Percentiles rank a stretch among this genome's conserved stretches.
These are phyloP conservation scores for Nilaparvata lugens DNA, from an alignment of 1,140 invertebrate species.

Conservation along the genomic window DNA sequence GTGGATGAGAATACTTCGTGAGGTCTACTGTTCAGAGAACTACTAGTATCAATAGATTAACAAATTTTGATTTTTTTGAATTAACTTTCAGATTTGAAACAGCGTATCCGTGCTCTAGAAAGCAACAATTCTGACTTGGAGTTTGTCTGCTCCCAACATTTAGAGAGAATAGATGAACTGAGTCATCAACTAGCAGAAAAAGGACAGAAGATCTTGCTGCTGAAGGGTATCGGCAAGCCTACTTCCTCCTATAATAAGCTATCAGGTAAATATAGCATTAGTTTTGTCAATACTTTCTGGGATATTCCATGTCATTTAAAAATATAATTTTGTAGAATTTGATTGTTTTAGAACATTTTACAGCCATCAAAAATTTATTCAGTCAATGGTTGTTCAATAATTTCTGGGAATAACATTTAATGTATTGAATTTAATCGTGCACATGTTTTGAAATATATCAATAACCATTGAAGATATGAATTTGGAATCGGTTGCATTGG, in stretches of 20 bases:
- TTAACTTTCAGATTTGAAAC: slow-evolving; percentile 42
- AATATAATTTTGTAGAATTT: not conserved
- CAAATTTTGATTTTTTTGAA: slow-evolving; percentile 13
- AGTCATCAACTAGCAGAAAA: slow-evolving; percentile 47
- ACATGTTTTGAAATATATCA: too few relatives aligned
- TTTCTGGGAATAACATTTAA: not conserved
- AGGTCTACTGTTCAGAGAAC: too few relatives aligned
- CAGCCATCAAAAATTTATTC: not conserved
- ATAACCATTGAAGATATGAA: too few relatives aligned
- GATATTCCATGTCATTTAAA: not conserved
- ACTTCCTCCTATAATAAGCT: slow-evolving; percentile 28
- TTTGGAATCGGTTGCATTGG: too few relatives aligned
- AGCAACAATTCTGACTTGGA: slow-evolving; percentile 47
- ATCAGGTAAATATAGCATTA: not conserved
- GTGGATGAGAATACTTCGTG: too few relatives aligned
- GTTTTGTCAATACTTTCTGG: too few relatives aligned
- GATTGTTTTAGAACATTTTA: not conserved
- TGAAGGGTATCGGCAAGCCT: slow-evolving; percentile 34
- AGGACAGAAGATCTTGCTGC: slow-evolving; percentile 43
- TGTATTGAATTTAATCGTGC: too few relatives aligned
- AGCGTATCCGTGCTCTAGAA: slow-evolving; percentile 44
- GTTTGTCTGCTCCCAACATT: slow-evolving; percentile 45
- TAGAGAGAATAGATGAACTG: slow-evolving; percentile 43
- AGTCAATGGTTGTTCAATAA: not conserved
- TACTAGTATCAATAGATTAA: not conserved